These are phyloP conservation scores for Pteria penguin DNA, from an alignment of 2,888 invertebrate genomes.

Conservation along the genomic window DNA sequence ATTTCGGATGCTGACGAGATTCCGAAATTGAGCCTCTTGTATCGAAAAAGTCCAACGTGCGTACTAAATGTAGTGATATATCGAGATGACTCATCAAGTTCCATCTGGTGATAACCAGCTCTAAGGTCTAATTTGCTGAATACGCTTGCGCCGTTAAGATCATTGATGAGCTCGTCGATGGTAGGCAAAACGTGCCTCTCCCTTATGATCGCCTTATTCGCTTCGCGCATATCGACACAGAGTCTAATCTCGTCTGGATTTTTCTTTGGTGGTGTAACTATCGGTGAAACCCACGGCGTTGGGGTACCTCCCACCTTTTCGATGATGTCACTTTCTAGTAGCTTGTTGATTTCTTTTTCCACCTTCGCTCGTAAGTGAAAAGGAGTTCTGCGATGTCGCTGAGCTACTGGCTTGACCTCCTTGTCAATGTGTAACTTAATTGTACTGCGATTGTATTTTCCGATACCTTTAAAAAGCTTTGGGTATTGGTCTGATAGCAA, in stretches of 20 bases:
- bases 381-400: conserved; percentile 29
- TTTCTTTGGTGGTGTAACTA: conserved; percentile 47
- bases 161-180: conserved; percentile 49
- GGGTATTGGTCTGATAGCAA: not conserved
- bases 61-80: conserved; percentile 50
- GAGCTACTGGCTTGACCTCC: conserved; percentile 28
- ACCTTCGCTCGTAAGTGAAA: conserved; percentile 42
- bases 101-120: conserved; percentile 47
- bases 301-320: conserved; percentile 46
- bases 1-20: conserved; percentile 50
- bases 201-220: conserved; percentile 42
- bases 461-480: too few species aligned
- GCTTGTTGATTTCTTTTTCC: conserved; percentile 39
- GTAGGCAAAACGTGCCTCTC: conserved; percentile 45
- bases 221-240: conserved; percentile 47
- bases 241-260: conserved; percentile 42
- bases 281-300: conserved; percentile 49
- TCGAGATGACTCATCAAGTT: conserved; percentile 35
- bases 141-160: conserved; percentile 40
- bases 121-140: conserved; percentile 43
- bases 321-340: conserved; percentile 46
- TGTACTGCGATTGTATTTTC: conserved; percentile 6
- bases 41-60: conserved; percentile 44
- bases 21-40: conserved; percentile 55
- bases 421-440: conserved; percentile 43